Percentiles rank a stretch among this genome's conserved stretches.
Evolutionary conservation across 1,140 invertebrate species (phyloP).

Genomic region (Lamellibrachia luymesi): DNA sequence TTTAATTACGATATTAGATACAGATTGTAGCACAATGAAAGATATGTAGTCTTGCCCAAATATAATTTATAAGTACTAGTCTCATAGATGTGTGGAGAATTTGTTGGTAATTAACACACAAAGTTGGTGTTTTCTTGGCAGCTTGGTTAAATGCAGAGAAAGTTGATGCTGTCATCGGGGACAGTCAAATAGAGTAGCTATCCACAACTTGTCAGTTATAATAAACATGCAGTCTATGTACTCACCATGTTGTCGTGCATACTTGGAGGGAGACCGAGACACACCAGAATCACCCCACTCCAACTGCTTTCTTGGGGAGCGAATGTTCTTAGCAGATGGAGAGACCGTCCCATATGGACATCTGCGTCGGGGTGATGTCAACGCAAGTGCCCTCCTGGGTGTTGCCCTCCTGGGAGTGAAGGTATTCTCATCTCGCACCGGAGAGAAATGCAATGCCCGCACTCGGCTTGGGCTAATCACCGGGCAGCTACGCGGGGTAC

Average conservation of each 20-base stretch:
- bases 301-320: background rate
- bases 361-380: background rate
- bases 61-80: too few relatives aligned
- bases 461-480: background rate
- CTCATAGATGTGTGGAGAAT: too few relatives aligned
- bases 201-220: too few relatives aligned
- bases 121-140: too few relatives aligned
- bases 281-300: background rate
- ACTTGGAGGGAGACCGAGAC: background rate
- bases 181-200: too few relatives aligned
- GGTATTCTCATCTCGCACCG: background rate
- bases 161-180: too few relatives aligned
- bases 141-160: too few relatives aligned
- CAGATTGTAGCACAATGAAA: too few relatives aligned
- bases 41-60: too few relatives aligned
- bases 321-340: background rate
- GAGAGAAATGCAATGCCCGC: background rate
- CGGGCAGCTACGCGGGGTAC: background rate
- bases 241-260: background rate
- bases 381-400: background rate
- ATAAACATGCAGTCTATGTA: background rate
- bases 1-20: too few relatives aligned
- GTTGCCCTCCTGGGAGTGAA: background rate
- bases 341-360: background rate
- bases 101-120: too few relatives aligned